Base-by-base conservation (phyloP, 2,113 vertebrate species). In the Ardeotis arabs region DNA sequence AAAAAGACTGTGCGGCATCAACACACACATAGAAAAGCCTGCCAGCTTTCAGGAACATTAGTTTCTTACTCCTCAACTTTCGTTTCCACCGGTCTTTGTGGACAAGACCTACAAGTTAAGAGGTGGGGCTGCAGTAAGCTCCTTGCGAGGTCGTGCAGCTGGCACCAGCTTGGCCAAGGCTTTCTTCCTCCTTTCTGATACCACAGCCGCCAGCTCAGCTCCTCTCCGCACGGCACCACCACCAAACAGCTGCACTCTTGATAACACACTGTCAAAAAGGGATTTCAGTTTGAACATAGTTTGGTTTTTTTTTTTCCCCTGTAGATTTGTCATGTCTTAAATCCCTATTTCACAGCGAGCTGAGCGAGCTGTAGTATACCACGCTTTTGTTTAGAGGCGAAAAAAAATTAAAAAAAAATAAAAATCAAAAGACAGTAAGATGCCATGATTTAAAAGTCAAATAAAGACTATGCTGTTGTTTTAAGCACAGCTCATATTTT, bases 401-500 rank as follows among this genome's bases (percentile, higher is more conserved):
- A 13, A 33, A 69, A 69, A 44, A 44, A 44, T 41, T 39, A 64
- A 50, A 29, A 72, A 70, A 23, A 33, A 39, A 39, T 39, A 39
- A 63, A 22, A 77, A 72, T 82, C 58, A 79, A 58, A 88, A 67
- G 86, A 88, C 83, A 93, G 6, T 59, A 74, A 92, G 79, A 87
- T 60, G 62, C 39, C 27, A 16, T 79, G 93, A 96, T 96, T 96
- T 96, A 96, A 41, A 91, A 91, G 95, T 82, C 84, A 97, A 89
- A 94, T 95, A 94, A 91, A 95, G 84, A 91, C 91, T 95, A 60
- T 94, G 95, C 90, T 77, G 69, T 31, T 93, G 88, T 91, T 92
- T 94, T 89, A 94, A 92, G 89, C 90, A 92, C 58, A 35, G 83
- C 88, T 90, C 69, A 20, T 95, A 93, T 82, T 93, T 96, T 49